Percentiles rank a stretch among this genome's conserved stretches.
These are phyloP conservation scores for Brachionus rubens DNA, from an alignment of 1,140 invertebrate species.

Conservation along the genomic window DNA sequence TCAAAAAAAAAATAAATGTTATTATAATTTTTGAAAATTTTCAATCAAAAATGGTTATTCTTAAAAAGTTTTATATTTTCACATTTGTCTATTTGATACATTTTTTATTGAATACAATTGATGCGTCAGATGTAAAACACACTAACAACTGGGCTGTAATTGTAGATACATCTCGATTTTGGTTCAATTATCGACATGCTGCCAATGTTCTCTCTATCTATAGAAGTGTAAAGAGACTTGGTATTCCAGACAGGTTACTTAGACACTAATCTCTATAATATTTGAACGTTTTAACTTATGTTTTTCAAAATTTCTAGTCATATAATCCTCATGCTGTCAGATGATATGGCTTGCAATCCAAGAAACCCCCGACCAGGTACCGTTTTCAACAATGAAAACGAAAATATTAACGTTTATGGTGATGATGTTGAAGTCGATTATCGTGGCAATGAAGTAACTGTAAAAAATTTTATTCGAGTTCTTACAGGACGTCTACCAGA, in stretches of 20 bases:
- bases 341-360: conserved; percentile 99
- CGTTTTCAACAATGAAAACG: conserved; percentile 95
- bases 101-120: not conserved
- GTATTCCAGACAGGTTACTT: conserved; percentile 80
- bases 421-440: conserved; percentile 99
- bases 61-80: not conserved
- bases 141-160: conserved; percentile 99
- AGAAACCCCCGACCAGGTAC: conserved; percentile 90
- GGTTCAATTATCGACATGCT: conserved; percentile 99
- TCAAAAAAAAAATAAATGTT: too few relatives aligned
- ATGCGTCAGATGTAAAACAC: conserved; percentile 8
- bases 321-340: conserved; percentile 96
- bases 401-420: conserved; percentile 97
- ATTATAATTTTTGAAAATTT: too few relatives aligned
- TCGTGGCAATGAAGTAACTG: conserved; percentile 93
- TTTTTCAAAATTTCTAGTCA: conserved; percentile 51
- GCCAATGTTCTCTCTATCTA: conserved; percentile 98
- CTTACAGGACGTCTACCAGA: conserved; percentile 84
- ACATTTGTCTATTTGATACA: not conserved
- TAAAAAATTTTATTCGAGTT: conserved; percentile 95
- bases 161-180: conserved; percentile 95
- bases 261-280: not conserved
- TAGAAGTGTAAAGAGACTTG: conserved; percentile 89
- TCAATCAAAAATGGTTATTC: too few relatives aligned
- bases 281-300: not conserved